phyloP scores from a whole-genome alignment of 2,797 vertebrate genomes.

The Chrosomus eos region DNA sequence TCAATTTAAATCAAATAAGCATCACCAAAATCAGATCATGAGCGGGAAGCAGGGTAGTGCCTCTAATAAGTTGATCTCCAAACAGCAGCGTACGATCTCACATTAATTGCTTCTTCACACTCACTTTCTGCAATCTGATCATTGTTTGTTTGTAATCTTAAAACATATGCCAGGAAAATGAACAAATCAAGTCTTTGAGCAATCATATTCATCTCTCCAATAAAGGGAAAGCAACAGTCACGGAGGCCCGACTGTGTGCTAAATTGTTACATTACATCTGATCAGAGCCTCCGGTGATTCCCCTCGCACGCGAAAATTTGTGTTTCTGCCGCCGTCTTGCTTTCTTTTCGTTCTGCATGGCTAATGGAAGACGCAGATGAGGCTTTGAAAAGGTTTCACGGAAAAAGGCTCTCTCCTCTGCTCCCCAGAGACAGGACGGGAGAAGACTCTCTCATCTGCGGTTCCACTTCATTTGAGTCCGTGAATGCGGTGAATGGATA shows the following conservation, averaged over 20 bases:
- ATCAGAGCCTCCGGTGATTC: conserved; percentile 55
- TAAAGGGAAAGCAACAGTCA: conserved; percentile 9
- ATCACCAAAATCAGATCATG: conserved; percentile 33
- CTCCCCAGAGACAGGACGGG: conserved; percentile 50
- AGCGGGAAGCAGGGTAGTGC: not conserved
- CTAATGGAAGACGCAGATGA: conserved; percentile 57
- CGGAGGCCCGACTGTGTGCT: conserved; percentile 2
- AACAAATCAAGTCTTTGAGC: conserved; percentile 49
- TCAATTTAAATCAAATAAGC: conserved; percentile 46
- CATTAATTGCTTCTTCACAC: not conserved
- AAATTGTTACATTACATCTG: conserved; percentile 49
- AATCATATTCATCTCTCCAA: conserved; percentile 52
- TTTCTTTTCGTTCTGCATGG: conserved; percentile 54
- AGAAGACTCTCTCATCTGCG: conserved; percentile 71
- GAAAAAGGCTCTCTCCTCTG: conserved; percentile 54
- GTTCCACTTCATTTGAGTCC: conserved; percentile 76
- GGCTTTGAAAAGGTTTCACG: conserved; percentile 67
- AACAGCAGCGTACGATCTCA: not conserved
- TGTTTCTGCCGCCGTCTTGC: conserved; percentile 42
- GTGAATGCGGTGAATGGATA: conserved; percentile 70
- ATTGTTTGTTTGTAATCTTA: conserved; percentile 11
- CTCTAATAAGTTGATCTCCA: conserved; percentile 10
- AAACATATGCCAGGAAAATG: conserved; percentile 23
- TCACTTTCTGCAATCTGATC: conserved; percentile 16
- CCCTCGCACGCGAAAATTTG: conserved; percentile 37